These are phyloP conservation scores for Erpobdella octoculata DNA, from an alignment of 2,888 invertebrate species.

Conservation along the genomic window DNA sequence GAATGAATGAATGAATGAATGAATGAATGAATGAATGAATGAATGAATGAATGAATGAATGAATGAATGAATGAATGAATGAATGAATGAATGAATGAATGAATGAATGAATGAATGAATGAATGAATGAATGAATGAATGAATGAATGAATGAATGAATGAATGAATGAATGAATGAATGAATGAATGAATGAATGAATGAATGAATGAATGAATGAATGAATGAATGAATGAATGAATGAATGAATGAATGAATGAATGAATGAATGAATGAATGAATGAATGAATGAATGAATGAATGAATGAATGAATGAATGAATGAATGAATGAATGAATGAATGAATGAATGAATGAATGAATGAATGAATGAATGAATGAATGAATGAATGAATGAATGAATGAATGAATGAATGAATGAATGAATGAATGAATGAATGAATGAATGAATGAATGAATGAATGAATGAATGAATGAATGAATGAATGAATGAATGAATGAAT, in stretches of 20 bases:
- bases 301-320: background rate
- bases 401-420: background rate
- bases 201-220: background rate
- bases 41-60: background rate
- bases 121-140: background rate
- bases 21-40: background rate
- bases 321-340: background rate
- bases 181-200: background rate
- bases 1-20: background rate
- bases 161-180: background rate
- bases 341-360: background rate
- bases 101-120: background rate
- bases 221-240: conserved; percentile 1
- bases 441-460: conserved; percentile 21
- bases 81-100: background rate
- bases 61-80: background rate
- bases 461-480: conserved; percentile 4
- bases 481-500: conserved; percentile 10
- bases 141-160: background rate
- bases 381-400: background rate
- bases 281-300: background rate
- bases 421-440: too few species aligned
- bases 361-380: background rate
- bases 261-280: conserved; percentile 13
- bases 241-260: conserved; percentile 20